phyloP scores from a whole-genome alignment of 2,888 invertebrate genomes.

The Acanthosepion esculentum region DNA sequence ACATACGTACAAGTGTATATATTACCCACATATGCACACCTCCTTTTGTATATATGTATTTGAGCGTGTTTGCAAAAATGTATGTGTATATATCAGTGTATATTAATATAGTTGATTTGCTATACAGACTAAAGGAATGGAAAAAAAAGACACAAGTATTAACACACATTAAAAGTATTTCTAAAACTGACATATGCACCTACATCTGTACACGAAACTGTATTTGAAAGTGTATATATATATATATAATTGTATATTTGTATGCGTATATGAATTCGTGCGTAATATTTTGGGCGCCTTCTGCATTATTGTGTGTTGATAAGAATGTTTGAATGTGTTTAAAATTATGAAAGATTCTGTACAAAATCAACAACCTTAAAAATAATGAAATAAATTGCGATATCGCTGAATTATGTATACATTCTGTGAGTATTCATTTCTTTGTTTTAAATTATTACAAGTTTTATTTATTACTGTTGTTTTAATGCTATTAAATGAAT shows the following conservation, averaged over 20 bases:
- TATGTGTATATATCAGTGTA: conserved; percentile 42
- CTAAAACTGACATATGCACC: background rate
- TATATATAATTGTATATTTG: background rate
- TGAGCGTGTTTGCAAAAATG: background rate
- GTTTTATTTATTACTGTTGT: background rate
- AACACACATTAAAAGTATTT: background rate
- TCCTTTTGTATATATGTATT: conserved; percentile 23
- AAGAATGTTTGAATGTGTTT: background rate
- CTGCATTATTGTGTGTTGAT: background rate
- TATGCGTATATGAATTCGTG: background rate
- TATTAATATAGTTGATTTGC: background rate
- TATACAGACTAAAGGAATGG: background rate
- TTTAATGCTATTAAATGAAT: background rate
- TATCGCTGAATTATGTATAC: background rate
- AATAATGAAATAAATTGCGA: conserved; percentile 12
- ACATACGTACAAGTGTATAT: background rate
- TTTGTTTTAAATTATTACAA: background rate
- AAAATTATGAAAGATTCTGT: conserved; percentile 11
- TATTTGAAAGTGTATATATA: background rate
- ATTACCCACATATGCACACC: background rate
- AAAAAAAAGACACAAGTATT: background rate
- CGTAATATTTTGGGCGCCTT: background rate
- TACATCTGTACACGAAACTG: background rate
- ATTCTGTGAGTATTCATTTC: conserved; percentile 21
- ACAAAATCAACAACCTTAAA: background rate